Percentiles rank a stretch among this genome's conserved stretches.
Conservation (phyloP, 2,113 vertebrate genomes). For the Forbesichthys agassizii region DNA sequence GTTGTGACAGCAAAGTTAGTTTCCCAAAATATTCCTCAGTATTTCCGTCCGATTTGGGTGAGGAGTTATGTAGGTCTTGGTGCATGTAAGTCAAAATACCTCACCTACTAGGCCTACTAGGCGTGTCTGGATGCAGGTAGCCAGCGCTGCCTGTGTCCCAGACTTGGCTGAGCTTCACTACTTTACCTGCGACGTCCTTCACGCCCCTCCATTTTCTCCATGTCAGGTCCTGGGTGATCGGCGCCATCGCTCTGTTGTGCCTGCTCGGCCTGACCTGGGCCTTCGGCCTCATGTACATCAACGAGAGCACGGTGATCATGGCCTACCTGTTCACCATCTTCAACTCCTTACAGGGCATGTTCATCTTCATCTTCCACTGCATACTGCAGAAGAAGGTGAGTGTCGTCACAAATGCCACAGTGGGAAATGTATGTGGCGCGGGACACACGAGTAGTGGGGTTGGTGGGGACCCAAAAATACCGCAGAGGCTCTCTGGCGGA, state of each 20-base stretch:
- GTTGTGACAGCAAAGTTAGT: no score
- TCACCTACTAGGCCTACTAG: no score
- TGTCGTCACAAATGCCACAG: neutral
- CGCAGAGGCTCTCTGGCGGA: neutral
- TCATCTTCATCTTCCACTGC: slow-evolving; percentile 99
- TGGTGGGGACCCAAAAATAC: neutral
- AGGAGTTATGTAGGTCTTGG: no score
- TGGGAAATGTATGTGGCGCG: neutral
- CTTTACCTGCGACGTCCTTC: no score
- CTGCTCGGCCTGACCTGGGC: slow-evolving; percentile 97
- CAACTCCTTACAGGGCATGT: slow-evolving; percentile 99
- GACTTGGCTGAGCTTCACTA: no score
- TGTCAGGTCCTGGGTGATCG: slow-evolving; percentile 96
- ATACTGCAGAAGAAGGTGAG: slow-evolving; percentile 99
- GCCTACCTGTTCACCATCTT: slow-evolving; percentile 99
- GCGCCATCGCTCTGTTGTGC: slow-evolving; percentile 97
- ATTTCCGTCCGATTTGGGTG: no score
- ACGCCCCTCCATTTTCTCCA: neutral
- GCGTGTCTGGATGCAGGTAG: no score
- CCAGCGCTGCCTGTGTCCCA: no score
- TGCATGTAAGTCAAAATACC: no score
- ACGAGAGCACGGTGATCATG: slow-evolving; percentile 99
- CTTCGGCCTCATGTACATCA: slow-evolving; percentile 99
- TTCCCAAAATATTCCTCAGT: no score
- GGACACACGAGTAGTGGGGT: neutral